Evolutionary conservation across 2,797 vertebrate species (phyloP).

Genomic region (Acanthiza pusilla): DNA sequence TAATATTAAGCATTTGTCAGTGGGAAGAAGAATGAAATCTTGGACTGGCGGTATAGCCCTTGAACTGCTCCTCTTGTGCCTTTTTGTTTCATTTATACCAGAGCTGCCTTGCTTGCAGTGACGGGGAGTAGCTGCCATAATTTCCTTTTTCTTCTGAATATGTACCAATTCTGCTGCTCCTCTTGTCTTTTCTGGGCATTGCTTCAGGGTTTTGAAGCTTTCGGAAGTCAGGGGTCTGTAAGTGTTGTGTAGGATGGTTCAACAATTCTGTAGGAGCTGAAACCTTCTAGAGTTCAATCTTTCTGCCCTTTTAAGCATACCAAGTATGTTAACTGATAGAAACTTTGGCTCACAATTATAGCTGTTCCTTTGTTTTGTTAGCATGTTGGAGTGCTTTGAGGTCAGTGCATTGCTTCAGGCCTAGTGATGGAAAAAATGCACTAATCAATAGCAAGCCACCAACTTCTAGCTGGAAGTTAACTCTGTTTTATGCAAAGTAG

Average conservation of each 20-base stretch:
- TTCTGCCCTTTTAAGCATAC: background rate
- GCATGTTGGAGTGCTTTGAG: background rate
- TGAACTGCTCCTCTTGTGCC: background rate
- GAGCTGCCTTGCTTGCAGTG: background rate
- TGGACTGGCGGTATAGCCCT: background rate
- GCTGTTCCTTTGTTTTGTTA: constrained; percentile 27
- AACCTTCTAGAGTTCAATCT: background rate
- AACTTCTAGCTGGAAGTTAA: constrained; percentile 4
- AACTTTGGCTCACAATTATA: background rate
- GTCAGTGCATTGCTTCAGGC: constrained; percentile 40
- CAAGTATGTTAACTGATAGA: background rate
- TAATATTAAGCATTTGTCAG: background rate
- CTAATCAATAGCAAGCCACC: background rate
- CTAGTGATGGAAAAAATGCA: constrained; percentile 2
- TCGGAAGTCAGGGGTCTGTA: background rate
- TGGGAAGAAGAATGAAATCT: background rate
- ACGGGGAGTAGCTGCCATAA: background rate
- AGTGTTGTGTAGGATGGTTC: background rate
- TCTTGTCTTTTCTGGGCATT: background rate
- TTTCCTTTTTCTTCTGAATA: background rate
- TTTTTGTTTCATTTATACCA: background rate
- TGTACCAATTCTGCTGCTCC: background rate
- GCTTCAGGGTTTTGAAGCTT: background rate
- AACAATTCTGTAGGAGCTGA: background rate
- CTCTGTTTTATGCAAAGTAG: background rate